Percentiles rank a stretch among this genome's conserved stretches.
Evolutionary conservation across 64 coral and sea anemone genomes (phyloP).

Genomic region (Pocillopora damicornis): DNA sequence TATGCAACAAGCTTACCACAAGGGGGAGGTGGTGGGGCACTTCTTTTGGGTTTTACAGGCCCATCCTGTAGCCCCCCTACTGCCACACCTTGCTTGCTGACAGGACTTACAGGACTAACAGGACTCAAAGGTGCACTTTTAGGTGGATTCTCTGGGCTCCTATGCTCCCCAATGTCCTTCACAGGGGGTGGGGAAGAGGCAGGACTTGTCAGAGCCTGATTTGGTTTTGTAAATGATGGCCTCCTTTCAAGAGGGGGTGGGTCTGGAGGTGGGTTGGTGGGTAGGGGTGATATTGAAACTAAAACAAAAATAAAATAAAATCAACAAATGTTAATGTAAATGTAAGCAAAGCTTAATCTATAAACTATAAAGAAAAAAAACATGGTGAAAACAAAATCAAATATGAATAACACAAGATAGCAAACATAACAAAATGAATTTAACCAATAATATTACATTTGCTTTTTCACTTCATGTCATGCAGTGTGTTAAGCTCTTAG

Average conservation of each 20-base stretch:
- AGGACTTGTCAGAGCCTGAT: slow-evolving; percentile 1
- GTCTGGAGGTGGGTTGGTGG: neutral
- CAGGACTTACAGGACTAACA: neutral
- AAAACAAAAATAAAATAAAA: slow-evolving; percentile 30
- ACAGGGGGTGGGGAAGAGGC: neutral
- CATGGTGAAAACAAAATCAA: neutral
- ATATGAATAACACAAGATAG: neutral
- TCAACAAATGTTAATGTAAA: slow-evolving; percentile 2
- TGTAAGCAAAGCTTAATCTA: neutral
- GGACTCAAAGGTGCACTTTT: slow-evolving; percentile 21
- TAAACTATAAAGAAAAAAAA: neutral
- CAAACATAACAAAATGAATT: neutral
- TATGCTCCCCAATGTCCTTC: neutral
- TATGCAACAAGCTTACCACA: slow-evolving; percentile 38
- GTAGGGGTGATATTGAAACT: slow-evolving; percentile 24
- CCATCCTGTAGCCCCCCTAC: slow-evolving; percentile 6
- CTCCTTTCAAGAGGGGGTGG: slow-evolving; percentile 7
- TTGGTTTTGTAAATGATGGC: slow-evolving; percentile 12
- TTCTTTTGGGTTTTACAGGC: slow-evolving; percentile 45
- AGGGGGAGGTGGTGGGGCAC: slow-evolving; percentile 56
- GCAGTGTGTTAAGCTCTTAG: no score
- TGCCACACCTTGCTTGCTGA: neutral
- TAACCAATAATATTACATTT: neutral
- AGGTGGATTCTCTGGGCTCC: neutral
- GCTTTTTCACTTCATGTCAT: no score